Evolutionary conservation across 2,888 invertebrate species (phyloP), one percentile per base, ranked within the genome.

Genomic region (Sinodicranocentrus sp.): DNA sequence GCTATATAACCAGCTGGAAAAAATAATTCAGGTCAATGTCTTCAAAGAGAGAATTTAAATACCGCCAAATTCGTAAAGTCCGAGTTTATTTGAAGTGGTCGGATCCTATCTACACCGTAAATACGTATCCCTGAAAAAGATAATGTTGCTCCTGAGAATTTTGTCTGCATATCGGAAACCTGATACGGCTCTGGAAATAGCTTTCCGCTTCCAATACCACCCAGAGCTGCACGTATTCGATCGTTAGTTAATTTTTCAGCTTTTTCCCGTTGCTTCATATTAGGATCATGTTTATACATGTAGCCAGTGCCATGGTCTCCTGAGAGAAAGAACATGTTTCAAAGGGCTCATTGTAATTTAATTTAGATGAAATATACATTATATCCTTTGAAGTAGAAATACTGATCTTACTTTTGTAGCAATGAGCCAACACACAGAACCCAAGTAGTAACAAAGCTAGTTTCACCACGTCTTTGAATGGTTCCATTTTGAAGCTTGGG

Each of bases 61-160:
- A 94, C 95, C 92, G 94, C 93, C 94, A 96, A 94, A 48, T 92
- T 92, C 21, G 94, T 94, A 59, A 96, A 91, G 90, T 96, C 95
- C 0, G 94, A 93, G 84, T 93, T 92, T 0, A 96, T 91, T 87
- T 93, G 92, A 26, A 94, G 92, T 57, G 97, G 93, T 39, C 94
- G 93, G 90, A 96, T 96, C 89, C 95, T 94, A 86, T 94, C 95
- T 77, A 96, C 91, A 0, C 96, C 96, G 88, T 94, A 93, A 0
- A 96, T 93, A 75, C 93, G 92, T 2, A 94, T 93, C 26, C 70
- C 78, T 3, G 67, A 28, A 39, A 78, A 78, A 48, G 43, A 23
- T 61, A 78, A 61, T 2, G 72, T 80, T 2, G 80, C 72, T 19
- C 80, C 80, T n/a, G 80, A 80, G 59, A 52, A 80, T 59, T 73